Evolutionary conservation across 1,140 invertebrate species (phyloP).

Genomic region (Calycopis cecrops): DNA sequence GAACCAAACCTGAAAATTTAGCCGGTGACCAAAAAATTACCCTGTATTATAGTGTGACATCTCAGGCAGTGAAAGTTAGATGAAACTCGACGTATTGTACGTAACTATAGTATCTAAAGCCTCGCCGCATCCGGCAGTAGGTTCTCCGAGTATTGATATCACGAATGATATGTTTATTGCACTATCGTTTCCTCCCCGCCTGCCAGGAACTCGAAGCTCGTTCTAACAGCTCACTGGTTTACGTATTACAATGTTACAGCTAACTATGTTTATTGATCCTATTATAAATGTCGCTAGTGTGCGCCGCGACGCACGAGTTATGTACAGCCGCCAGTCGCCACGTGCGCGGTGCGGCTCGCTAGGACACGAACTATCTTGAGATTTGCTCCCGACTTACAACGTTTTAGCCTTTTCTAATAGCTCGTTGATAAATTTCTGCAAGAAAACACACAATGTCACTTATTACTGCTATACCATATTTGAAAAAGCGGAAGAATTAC

Average conservation of each 20-base stretch:
- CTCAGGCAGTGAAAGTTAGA: conserved; percentile 6
- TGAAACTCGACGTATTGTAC: conserved; percentile 6
- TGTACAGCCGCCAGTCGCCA: conserved; percentile 19
- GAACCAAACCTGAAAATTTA: too few species aligned
- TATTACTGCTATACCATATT: too few species aligned
- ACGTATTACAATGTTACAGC: conserved; percentile 21
- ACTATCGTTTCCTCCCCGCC: conserved; percentile 18
- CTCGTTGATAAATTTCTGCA: conserved; percentile 93
- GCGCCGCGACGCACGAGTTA: conserved; percentile 6
- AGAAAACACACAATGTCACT: conserved; percentile 45
- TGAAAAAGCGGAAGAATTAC: too few species aligned
- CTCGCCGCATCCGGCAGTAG: not conserved
- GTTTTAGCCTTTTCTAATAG: conserved; percentile 92
- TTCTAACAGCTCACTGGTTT: conserved; percentile 12
- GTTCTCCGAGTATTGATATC: not conserved
- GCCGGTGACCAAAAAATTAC: too few species aligned
- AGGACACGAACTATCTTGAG: conserved; percentile 13
- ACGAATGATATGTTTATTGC: conserved; percentile 29
- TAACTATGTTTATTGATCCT: conserved; percentile 10
- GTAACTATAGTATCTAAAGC: conserved; percentile 10
- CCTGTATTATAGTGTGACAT: too few species aligned
- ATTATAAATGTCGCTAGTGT: conserved; percentile 8
- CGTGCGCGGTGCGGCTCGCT: conserved; percentile 17
- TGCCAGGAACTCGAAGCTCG: conserved; percentile 17
- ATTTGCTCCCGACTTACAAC: conserved; percentile 66